Evolutionary conservation across 2,797 vertebrate species (phyloP).

Genomic region (Oceanodroma leucorhoa): DNA sequence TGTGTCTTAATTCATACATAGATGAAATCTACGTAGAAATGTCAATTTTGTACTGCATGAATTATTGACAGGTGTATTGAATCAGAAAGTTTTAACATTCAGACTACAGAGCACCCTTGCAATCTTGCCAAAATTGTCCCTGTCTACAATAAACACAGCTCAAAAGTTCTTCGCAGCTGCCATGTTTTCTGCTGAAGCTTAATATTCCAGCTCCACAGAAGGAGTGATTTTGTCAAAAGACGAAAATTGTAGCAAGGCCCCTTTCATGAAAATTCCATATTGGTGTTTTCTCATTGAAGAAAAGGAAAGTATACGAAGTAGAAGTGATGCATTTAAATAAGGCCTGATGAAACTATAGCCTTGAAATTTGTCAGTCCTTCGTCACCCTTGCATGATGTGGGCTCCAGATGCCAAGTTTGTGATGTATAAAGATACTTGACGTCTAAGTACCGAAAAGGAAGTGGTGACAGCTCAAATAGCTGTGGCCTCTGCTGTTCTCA

Average conservation of each 20-base stretch:
- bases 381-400: background rate
- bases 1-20: background rate
- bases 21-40: background rate
- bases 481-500: background rate
- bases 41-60: background rate
- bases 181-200: background rate
- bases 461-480: background rate
- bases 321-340: background rate
- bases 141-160: background rate
- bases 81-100: background rate
- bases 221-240: background rate
- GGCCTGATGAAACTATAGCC: background rate
- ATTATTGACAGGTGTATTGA: background rate
- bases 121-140: background rate
- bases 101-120: background rate
- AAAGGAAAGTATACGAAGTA: background rate
- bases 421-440: background rate
- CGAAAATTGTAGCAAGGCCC: background rate
- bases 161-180: background rate
- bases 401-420: background rate
- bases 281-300: background rate
- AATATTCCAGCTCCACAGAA: background rate
- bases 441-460: background rate
- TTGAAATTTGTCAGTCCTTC: slow-evolving; percentile 2
- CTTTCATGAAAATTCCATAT: background rate